Percentiles rank a stretch among this genome's conserved stretches.
These are phyloP conservation scores for Hypotaenidia okinawae DNA, from an alignment of 2,797 vertebrate genomes.

Conservation along the genomic window DNA sequence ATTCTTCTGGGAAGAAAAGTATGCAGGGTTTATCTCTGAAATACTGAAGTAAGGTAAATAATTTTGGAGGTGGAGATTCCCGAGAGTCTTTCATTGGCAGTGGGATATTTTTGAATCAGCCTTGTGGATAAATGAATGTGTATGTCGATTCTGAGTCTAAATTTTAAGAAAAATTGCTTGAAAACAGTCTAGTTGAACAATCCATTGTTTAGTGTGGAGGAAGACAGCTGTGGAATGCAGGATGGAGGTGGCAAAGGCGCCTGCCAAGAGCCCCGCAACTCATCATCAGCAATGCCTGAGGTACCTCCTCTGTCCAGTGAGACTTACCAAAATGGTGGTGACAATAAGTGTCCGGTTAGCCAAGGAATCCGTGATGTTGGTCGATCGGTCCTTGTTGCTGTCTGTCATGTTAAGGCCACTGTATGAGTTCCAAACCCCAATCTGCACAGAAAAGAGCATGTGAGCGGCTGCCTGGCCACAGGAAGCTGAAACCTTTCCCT, in stretches of 20 bases:
- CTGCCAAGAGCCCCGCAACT: rapidly evolving
- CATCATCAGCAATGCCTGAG: not conserved
- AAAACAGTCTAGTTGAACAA: not conserved
- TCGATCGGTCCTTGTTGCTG: conserved; percentile 85
- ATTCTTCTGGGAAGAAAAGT: not conserved
- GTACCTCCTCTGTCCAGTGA: not conserved
- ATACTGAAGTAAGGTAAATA: not conserved
- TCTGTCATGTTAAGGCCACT: conserved; percentile 95
- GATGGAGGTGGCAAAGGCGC: not conserved
- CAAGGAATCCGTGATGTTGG: conserved; percentile 92
- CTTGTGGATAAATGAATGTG: not conserved
- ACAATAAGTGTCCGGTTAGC: conserved; percentile 95
- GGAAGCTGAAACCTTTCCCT: not conserved
- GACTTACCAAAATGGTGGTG: conserved; percentile 95
- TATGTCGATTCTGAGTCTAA: not conserved
- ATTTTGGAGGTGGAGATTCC: not conserved
- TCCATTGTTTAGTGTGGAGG: not conserved
- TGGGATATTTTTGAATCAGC: not conserved
- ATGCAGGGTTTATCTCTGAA: not conserved
- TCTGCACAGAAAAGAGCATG: conserved; percentile 77
- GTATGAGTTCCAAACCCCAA: conserved; percentile 97
- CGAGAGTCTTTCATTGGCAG: not conserved
- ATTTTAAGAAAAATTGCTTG: not conserved
- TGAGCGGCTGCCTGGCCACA: conserved; percentile 4
- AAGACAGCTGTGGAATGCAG: not conserved